Evolutionary conservation across 2,797 vertebrate species (phyloP).

Genomic region (Rhabdomys pumilio): DNA sequence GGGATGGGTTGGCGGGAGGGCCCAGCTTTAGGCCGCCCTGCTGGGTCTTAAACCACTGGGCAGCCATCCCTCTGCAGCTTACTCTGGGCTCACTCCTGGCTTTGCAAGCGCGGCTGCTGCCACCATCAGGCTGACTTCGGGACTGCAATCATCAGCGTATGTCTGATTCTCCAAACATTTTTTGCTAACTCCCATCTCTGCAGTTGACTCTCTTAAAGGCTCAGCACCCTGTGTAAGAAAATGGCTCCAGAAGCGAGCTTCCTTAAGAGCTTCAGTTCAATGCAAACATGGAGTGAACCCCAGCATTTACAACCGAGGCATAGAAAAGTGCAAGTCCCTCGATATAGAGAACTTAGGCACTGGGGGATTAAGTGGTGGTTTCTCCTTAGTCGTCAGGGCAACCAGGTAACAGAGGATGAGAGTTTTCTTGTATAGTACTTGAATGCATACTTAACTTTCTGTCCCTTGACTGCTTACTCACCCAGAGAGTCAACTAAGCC

Average conservation of each 20-base stretch:
- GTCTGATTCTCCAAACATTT: not conserved
- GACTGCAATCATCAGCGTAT: not conserved
- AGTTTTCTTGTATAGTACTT: not conserved
- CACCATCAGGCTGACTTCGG: conserved; percentile 87
- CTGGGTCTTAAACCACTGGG: not conserved
- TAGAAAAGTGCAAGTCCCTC: not conserved
- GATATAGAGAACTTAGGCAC: not conserved
- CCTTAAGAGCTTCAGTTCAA: not conserved
- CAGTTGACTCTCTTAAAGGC: accelerated
- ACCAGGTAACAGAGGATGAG: not conserved
- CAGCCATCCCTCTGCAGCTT: not conserved
- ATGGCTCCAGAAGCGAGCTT: not conserved
- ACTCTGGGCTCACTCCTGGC: not conserved
- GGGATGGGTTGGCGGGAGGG: not conserved
- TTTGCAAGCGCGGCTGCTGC: conserved; percentile 90
- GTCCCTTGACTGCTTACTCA: not conserved
- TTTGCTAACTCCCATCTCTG: not conserved
- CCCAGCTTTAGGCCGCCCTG: not conserved
- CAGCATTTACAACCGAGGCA: not conserved
- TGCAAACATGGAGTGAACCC: not conserved
- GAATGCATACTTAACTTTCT: not conserved
- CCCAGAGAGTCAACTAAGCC: conserved; percentile 13
- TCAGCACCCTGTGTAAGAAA: not conserved
- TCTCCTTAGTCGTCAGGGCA: not conserved
- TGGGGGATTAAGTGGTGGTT: not conserved